Percentiles rank a stretch among this genome's conserved stretches.
Evolutionary conservation across 2,797 vertebrate species (phyloP).

Genomic region (Pteronotus mesoamericanus): DNA sequence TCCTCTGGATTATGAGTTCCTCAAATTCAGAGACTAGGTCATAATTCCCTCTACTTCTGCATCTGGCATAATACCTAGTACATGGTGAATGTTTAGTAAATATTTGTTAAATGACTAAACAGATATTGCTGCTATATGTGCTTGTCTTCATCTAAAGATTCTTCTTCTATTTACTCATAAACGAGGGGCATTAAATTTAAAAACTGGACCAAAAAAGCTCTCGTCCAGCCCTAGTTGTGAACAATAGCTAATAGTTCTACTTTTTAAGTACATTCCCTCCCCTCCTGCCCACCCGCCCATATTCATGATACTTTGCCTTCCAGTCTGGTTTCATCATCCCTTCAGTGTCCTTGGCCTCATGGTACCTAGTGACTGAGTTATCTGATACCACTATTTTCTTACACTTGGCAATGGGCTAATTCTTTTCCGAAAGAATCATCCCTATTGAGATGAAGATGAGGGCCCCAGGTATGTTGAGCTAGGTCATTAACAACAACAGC

Average conservation of each 20-base stretch:
- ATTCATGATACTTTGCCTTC: not conserved
- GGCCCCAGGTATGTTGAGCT: not conserved
- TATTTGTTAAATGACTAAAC: constrained; percentile 56
- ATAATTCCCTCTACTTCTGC: not conserved
- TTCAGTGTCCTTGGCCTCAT: not conserved
- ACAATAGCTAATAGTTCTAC: not conserved
- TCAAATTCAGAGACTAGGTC: constrained; percentile 16
- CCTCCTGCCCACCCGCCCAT: not conserved
- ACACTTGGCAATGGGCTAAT: not conserved
- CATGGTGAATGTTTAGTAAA: constrained; percentile 46
- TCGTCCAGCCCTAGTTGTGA: not conserved
- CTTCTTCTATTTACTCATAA: not conserved
- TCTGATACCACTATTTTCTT: not conserved
- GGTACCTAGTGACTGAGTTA: not conserved
- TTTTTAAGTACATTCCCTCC: not conserved
- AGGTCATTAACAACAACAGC: constrained; percentile 27
- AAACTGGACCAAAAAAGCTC: not conserved
- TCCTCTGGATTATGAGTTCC: not conserved
- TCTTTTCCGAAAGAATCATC: not conserved
- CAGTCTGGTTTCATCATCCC: not conserved
- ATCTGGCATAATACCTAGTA: not conserved
- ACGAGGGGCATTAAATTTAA: not conserved
- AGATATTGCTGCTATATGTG: constrained; percentile 4
- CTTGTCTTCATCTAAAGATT: not conserved
- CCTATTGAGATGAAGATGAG: not conserved